Base-by-base conservation (phyloP, 2,888 invertebrate genomes). In the Bembecia ichneumoniformis region DNA sequence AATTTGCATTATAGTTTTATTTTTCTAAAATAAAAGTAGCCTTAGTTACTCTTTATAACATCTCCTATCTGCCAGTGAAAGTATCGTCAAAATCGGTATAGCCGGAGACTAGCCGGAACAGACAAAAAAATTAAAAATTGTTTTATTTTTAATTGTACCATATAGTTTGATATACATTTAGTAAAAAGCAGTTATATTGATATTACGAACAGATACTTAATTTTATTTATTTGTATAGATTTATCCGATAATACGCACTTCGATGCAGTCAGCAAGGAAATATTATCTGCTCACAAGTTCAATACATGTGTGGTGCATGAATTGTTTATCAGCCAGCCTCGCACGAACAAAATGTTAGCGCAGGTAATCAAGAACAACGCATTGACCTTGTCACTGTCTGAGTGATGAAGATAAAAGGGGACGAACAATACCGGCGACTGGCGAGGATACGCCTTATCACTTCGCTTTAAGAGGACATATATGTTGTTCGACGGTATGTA, bases 321-420 rank as follows among this genome's bases (percentile, higher is more conserved):
- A 13, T 40, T 40, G 40, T 40, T 40, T 40, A 40, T 40, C 40
- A 7, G n/a, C n/a, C 40, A 40, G 40, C 40, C 40, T 40, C 14
- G 40, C 40, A 40, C 40, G 40, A 40, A 40, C 13, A 40, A 40
- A 40, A 40, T 40, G 40, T 40, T 40, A 40, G 44, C 11, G 44
- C 17, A 44, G 15, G 44, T 28, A 52, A 54, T 57, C 55, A 54
- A 61, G 56, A 66, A 54, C 56, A 52, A 52, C 56, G 57, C 55
- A 49, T 54, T 62, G 65, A 69, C 80, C 79, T 79, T 76, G 75
- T 69, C 66, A 63, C 56, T 62, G 58, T 55, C 55, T 64, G 67
- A 70, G 60, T 63, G 70, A 68, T 71, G 66, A 63, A 64, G 70
- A 74, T 70, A 68, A 68, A 68, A 62, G 43, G 51, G 47, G 58